Evolutionary conservation across 1,140 invertebrate genomes (phyloP).

Genomic region (Lordiphosa clarofinis): DNA sequence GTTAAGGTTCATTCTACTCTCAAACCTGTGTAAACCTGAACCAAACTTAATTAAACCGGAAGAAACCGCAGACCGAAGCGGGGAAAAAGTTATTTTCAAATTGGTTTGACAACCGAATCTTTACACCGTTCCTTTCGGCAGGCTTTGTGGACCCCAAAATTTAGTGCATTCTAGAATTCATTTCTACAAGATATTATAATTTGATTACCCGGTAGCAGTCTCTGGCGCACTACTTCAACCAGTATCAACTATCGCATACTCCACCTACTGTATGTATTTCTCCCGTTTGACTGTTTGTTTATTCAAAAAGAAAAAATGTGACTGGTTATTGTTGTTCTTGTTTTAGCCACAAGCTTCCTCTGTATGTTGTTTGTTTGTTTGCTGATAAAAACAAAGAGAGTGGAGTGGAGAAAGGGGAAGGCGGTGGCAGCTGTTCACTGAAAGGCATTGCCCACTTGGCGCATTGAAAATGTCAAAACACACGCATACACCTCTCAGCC

Average conservation of each 20-base stretch:
- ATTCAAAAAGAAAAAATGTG: constrained; percentile 5
- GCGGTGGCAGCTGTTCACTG: background rate
- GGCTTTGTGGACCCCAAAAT: no score
- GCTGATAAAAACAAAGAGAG: constrained; percentile 8
- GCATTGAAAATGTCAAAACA: constrained; percentile 11
- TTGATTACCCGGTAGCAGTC: background rate
- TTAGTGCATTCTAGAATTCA: no score
- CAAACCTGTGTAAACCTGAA: no score
- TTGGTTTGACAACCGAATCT: no score
- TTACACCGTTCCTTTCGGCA: no score
- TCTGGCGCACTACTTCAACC: constrained; percentile 2
- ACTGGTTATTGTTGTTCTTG: constrained; percentile 7
- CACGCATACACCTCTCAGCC: background rate
- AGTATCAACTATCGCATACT: constrained; percentile 3
- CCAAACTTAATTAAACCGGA: no score
- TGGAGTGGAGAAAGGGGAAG: background rate
- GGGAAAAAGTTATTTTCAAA: no score
- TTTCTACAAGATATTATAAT: no score
- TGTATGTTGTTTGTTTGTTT: constrained; percentile 12
- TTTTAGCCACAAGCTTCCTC: constrained; percentile 12
- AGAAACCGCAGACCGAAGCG: no score
- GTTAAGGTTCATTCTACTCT: no score
- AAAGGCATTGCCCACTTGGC: constrained; percentile 10
- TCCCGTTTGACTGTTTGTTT: constrained; percentile 9
- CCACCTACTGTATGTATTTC: constrained; percentile 3